Percentiles rank a stretch among this genome's conserved stretches.
Conservation (phyloP, 2,113 vertebrate species). For the Xenopus borealis region DNA sequence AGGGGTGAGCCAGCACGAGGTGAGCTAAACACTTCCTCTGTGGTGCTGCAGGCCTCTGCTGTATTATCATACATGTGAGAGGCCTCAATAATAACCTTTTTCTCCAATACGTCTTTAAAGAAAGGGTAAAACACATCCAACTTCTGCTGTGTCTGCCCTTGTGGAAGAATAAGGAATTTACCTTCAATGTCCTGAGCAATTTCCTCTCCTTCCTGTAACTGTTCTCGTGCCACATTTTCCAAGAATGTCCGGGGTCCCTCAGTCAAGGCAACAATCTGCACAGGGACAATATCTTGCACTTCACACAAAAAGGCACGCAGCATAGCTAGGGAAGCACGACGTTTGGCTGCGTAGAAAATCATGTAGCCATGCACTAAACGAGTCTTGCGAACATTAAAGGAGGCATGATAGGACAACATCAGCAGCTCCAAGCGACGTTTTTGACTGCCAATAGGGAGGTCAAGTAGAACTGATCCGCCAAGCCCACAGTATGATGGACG, state of each 20-base stretch:
- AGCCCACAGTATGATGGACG: conserved; percentile 67
- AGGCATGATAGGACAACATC: conserved; percentile 87
- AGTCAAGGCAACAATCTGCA: conserved; percentile 85
- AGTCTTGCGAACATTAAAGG: conserved; percentile 85
- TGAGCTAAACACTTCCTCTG: conserved; percentile 81
- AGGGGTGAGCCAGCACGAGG: conserved; percentile 86
- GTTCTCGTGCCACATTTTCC: conserved; percentile 82
- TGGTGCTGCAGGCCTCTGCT: conserved; percentile 82
- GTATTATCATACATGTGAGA: conserved; percentile 91
- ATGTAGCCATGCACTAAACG: conserved; percentile 90
- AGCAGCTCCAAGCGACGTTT: conserved; percentile 81
- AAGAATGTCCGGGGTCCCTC: conserved; percentile 73
- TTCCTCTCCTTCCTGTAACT: conserved; percentile 85
- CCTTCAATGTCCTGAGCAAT: conserved; percentile 90
- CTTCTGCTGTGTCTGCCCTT: conserved; percentile 77
- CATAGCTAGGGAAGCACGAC: conserved; percentile 87
- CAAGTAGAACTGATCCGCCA: conserved; percentile 77
- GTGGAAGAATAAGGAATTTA: conserved; percentile 74
- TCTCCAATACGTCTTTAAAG: conserved; percentile 87
- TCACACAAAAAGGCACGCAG: conserved; percentile 91
- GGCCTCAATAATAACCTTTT: conserved; percentile 86
- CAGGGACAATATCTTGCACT: conserved; percentile 90
- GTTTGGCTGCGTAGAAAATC: conserved; percentile 84
- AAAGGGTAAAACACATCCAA: conserved; percentile 87
- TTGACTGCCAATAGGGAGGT: conserved; percentile 76